Conservation (phyloP, 2,888 invertebrate species). For the Unio pictorum region DNA sequence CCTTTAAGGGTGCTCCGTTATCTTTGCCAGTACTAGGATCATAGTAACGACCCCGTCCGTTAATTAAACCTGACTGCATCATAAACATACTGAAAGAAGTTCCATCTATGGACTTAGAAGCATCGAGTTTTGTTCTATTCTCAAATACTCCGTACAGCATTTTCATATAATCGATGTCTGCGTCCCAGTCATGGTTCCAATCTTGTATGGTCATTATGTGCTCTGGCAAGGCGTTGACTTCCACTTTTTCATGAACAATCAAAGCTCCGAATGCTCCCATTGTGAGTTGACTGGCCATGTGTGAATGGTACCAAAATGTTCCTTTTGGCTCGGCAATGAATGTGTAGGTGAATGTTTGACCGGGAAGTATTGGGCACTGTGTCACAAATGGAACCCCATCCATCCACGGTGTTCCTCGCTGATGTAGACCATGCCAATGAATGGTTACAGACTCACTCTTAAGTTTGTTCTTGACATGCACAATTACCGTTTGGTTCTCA, state of each 20-base stretch:
- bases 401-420: constrained; percentile 45
- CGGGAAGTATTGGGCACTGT: constrained; percentile 50
- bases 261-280: constrained; percentile 42
- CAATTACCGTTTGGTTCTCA: constrained; percentile 51
- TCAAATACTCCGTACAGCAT: constrained; percentile 14
- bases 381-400: constrained; percentile 54
- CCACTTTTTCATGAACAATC: constrained; percentile 19
- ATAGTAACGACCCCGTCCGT: constrained; percentile 49
- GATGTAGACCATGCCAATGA: constrained; percentile 60
- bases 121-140: background rate
- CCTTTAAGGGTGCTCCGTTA: constrained; percentile 22
- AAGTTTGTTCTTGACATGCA: constrained; percentile 52
- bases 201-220: constrained; percentile 39
- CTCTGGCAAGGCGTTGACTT: constrained; percentile 15
- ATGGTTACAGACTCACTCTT: constrained; percentile 40
- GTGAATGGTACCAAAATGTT: constrained; percentile 50
- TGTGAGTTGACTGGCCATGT: constrained; percentile 36
- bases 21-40: constrained; percentile 6
- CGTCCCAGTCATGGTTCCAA: constrained; percentile 41
- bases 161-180: constrained; percentile 14
- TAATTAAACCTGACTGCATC: constrained; percentile 46
- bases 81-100: constrained; percentile 9
- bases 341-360: constrained; percentile 39
- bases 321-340: constrained; percentile 26
- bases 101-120: constrained; percentile 10